Conservation (phyloP, 53 echinoderm and acorn worm species). For the Pentamera pediparva region DNA sequence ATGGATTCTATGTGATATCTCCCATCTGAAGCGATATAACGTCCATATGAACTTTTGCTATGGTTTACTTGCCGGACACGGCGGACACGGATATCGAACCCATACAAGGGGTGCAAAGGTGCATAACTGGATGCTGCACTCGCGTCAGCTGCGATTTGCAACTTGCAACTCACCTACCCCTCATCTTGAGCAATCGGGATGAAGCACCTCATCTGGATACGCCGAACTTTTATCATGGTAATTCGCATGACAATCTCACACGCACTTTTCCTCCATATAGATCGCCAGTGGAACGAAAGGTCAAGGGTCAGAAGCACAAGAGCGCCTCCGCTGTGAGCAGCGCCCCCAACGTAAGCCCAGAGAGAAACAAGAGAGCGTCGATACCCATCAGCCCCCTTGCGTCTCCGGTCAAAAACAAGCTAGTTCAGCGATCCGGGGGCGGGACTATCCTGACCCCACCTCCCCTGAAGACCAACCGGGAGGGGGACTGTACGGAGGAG, state of each 20-base stretch:
- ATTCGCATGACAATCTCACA: not conserved
- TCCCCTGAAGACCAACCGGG: not conserved
- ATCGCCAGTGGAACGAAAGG: slow-evolving; percentile 48
- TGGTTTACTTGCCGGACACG: too few species aligned
- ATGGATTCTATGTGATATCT: too few species aligned
- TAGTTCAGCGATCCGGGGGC: not conserved
- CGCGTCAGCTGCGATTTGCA: too few species aligned
- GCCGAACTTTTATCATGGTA: not conserved
- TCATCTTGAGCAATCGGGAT: too few species aligned
- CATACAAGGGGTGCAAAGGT: too few species aligned
- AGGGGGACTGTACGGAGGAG: not conserved
- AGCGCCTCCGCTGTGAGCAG: not conserved
- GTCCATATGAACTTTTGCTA: too few species aligned
- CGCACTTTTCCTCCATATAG: not conserved
- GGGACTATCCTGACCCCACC: not conserved
- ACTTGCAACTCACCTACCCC: too few species aligned
- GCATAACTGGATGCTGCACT: too few species aligned
- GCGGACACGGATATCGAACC: too few species aligned
- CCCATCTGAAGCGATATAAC: too few species aligned
- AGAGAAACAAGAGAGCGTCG: not conserved
- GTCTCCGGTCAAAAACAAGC: not conserved
- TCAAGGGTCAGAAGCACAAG: slow-evolving; percentile 31
- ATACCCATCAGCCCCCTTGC: slow-evolving; percentile 10
- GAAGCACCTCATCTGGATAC: too few species aligned
- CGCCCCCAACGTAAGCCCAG: slow-evolving; percentile 3